Conservation (phyloP, 2,888 invertebrate genomes). For the Trichopria drosophilae region DNA sequence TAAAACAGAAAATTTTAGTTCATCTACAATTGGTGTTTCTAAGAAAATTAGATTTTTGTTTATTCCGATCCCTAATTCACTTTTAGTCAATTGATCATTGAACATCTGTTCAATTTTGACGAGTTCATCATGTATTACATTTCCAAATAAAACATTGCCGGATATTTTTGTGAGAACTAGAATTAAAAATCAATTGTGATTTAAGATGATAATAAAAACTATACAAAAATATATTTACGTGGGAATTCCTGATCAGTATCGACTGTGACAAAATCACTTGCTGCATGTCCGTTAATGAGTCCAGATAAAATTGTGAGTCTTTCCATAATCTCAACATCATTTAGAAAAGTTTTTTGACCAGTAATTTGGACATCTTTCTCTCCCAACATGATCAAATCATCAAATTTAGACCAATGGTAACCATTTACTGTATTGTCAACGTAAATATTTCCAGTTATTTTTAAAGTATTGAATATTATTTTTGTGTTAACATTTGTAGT, state of each 20-base stretch:
- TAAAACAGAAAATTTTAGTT: slow-evolving; percentile 35
- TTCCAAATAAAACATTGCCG: slow-evolving; percentile 38
- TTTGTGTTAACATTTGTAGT: slow-evolving; percentile 56
- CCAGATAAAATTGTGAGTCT: slow-evolving; percentile 52
- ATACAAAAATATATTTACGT: slow-evolving; percentile 34
- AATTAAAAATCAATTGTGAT: slow-evolving; percentile 5
- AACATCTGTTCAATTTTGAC: slow-evolving; percentile 34
- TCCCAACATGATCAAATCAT: slow-evolving; percentile 60
- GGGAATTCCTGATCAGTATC: slow-evolving; percentile 60
- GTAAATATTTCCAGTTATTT: slow-evolving; percentile 60
- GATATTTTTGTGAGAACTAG: slow-evolving; percentile 45
- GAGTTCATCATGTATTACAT: slow-evolving; percentile 34
- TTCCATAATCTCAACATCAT: slow-evolving; percentile 48
- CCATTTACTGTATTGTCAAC: slow-evolving; percentile 58
- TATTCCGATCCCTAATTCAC: slow-evolving; percentile 29
- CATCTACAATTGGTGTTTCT: slow-evolving; percentile 37
- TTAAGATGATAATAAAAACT: background rate
- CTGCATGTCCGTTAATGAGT: slow-evolving; percentile 57
- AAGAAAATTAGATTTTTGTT: slow-evolving; percentile 37
- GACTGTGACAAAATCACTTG: slow-evolving; percentile 60
- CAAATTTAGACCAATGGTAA: slow-evolving; percentile 54
- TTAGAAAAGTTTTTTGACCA: slow-evolving; percentile 59
- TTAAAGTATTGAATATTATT: slow-evolving; percentile 60
- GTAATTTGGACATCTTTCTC: slow-evolving; percentile 53
- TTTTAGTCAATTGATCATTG: slow-evolving; percentile 9